Evolutionary conservation across 2,888 invertebrate genomes (phyloP).

Genomic region (Brachynemurus nebulosus): DNA sequence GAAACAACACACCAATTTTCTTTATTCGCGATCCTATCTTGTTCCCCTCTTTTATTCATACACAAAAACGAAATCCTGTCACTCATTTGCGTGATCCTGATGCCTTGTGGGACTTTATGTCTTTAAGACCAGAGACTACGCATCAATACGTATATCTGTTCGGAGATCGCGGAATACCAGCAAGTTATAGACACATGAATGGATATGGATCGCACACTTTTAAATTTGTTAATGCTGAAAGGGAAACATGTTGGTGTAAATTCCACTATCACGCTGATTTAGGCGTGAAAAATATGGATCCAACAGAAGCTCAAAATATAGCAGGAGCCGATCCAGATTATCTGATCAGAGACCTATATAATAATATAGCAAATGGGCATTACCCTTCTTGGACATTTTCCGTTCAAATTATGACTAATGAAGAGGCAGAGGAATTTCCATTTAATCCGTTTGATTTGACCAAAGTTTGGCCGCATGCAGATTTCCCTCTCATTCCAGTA

Average conservation of each 20-base stretch:
- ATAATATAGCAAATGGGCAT: constrained; percentile 64
- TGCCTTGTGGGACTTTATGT: constrained; percentile 94
- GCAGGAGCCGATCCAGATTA: constrained; percentile 77
- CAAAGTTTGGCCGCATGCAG: constrained; percentile 80
- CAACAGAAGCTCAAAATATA: constrained; percentile 54
- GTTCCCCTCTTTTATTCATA: constrained; percentile 93
- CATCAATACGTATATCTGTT: constrained; percentile 80
- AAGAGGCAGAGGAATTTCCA: constrained; percentile 58
- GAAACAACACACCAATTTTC: constrained; percentile 87
- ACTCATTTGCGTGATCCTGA: constrained; percentile 84
- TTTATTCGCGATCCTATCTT: constrained; percentile 81
- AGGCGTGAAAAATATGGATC: constrained; percentile 67
- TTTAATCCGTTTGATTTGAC: constrained; percentile 92
- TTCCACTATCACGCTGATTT: constrained; percentile 91
- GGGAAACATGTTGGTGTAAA: constrained; percentile 68
- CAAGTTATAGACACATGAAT: constrained; percentile 87
- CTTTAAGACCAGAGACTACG: constrained; percentile 71
- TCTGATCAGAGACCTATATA: constrained; percentile 74
- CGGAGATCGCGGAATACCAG: constrained; percentile 85
- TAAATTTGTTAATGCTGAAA: constrained; percentile 45
- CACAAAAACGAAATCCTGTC: constrained; percentile 90
- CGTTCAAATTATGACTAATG: constrained; percentile 82
- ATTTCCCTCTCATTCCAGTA: constrained; percentile 78
- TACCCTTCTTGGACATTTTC: constrained; percentile 67
- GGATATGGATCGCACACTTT: constrained; percentile 93